These are phyloP conservation scores for Agelastica alni DNA, from an alignment of 2,888 invertebrate genomes.

Conservation along the genomic window DNA sequence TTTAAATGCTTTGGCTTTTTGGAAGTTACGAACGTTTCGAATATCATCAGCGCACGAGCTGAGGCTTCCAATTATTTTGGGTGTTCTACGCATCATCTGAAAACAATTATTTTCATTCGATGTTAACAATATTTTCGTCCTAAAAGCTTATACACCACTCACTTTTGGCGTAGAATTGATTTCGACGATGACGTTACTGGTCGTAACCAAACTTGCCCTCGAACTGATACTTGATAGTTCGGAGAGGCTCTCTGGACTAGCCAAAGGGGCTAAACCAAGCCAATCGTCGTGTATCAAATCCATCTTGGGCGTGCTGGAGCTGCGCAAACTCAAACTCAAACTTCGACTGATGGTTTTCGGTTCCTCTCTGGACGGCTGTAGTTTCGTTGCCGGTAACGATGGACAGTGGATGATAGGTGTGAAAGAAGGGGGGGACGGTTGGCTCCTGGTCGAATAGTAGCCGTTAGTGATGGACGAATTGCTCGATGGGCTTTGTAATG, in stretches of 20 bases:
- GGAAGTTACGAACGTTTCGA: constrained; percentile 61
- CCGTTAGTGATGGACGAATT: constrained; percentile 54
- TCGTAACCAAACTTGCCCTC: constrained; percentile 64
- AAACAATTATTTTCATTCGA: not conserved
- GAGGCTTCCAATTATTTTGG: constrained; percentile 67
- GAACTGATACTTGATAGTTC: constrained; percentile 80
- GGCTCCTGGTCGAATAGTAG: constrained; percentile 50
- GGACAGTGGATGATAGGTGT: not conserved
- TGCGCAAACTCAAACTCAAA: constrained; percentile 42
- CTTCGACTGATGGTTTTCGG: constrained; percentile 29
- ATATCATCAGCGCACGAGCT: constrained; percentile 70
- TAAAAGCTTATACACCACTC: no score
- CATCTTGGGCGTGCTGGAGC: constrained; percentile 48
- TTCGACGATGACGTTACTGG: constrained; percentile 50
- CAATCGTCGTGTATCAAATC: constrained; percentile 67
- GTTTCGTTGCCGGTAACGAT: constrained; percentile 37
- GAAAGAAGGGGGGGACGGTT: constrained; percentile 45
- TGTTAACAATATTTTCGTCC: no score
- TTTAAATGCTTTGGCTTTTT: constrained; percentile 53
- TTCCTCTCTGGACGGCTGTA: constrained; percentile 41
- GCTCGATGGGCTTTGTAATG: constrained; percentile 61
- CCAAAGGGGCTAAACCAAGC: constrained; percentile 75
- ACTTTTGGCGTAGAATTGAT: constrained; percentile 42
- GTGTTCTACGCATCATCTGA: constrained; percentile 65
- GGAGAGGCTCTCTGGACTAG: constrained; percentile 81